Base-by-base conservation (phyloP, 2,797 vertebrate genomes). In the Cryptoblepharus egeriae region DNA sequence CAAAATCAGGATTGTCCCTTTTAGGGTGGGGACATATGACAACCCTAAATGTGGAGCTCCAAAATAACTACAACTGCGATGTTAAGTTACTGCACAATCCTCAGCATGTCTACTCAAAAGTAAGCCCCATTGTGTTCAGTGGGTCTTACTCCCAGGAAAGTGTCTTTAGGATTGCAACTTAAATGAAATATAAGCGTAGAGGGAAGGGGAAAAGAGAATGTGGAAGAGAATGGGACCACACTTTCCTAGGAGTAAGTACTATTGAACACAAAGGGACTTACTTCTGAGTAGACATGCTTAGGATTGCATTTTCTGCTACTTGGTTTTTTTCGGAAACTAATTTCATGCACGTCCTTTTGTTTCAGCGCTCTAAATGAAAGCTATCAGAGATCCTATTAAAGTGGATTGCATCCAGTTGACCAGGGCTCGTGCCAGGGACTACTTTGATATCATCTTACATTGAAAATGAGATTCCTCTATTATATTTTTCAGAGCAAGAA, bases 351-450 rank as follows among this genome's bases (percentile, higher is more conserved):
- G 80, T 86, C 81, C 68, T 76, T 88, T 92, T 83, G 84, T 65
- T 75, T 49, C 77, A 3, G 72, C 88, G 49, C 82, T 90, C 78
- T 92, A 91, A 93, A 92, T 15, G 87, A 93, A 87, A 85, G 75
- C 73, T 93, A 92, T 94, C 91, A 94, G 93, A 93, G 76, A 26
- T 74, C 86, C 64, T 87, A 91, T 93, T 95, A 93, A 93, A 92
- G 87, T 88, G 71, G 77, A 92, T 89, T 93, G 88, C 90, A 81
- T 87, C 83, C 69, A 91, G 88, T 91, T 95, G 92, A 93, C 89
- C 92, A 89, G 81, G 79, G 87, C 91, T 95, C 91, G 84, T 93
- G 63, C 55, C 39, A 91, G 73, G 65, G 83, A 83, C 87, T 88
- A 81, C 90, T 90, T 93, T 92, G 90, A 89, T 87, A 91, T 85